These are phyloP conservation scores for Hemitrygon akajei DNA, from an alignment of 2,797 vertebrate genomes.

Conservation along the genomic window DNA sequence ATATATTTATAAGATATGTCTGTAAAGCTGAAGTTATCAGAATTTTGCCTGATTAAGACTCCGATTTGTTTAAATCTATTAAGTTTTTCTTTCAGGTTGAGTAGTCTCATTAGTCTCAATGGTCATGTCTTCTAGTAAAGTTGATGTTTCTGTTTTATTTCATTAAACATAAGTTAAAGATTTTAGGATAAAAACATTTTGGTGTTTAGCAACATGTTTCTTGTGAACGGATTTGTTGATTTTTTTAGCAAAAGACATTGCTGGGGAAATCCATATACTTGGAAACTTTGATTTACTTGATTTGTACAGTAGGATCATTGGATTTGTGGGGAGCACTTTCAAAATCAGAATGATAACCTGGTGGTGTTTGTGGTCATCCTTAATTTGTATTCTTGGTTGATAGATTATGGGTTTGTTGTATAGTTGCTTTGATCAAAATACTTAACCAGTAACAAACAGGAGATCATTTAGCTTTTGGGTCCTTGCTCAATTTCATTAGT, in stretches of 20 bases:
- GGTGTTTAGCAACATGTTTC: background rate
- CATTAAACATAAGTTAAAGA: background rate
- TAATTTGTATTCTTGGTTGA: background rate
- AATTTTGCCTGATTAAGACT: background rate
- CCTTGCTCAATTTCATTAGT: no score
- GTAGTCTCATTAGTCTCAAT: background rate
- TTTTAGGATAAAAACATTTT: background rate
- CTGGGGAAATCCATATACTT: background rate
- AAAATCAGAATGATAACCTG: background rate
- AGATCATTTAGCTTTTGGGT: no score
- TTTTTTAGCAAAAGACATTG: background rate
- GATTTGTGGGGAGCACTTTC: background rate
- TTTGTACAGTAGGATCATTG: background rate
- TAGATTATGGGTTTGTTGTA: background rate
- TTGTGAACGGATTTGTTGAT: background rate
- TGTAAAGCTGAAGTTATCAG: background rate
- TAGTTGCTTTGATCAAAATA: background rate
- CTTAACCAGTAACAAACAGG: no score
- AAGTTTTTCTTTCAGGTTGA: background rate
- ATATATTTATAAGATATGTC: background rate
- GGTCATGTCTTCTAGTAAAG: background rate
- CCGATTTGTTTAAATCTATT: background rate
- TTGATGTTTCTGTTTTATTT: background rate
- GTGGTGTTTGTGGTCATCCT: background rate
- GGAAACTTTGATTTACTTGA: background rate